Conservation (phyloP, 2,888 invertebrate species). For the Macrosoma leucophasiata region DNA sequence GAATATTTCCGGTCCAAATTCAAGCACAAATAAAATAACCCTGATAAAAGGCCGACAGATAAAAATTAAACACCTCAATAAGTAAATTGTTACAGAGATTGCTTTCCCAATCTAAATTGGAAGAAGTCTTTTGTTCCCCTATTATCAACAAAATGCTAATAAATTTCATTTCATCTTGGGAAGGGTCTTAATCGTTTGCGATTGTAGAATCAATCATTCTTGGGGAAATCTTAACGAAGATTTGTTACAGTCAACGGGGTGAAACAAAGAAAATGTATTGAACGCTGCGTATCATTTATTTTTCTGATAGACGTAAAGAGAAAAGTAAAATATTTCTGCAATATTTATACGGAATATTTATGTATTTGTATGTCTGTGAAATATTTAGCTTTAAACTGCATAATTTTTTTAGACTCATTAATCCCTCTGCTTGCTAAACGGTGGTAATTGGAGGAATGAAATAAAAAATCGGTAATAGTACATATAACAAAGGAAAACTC, state of each 20-base stretch:
- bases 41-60: conserved; percentile 28
- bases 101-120: conserved; percentile 36
- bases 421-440: too few relatives aligned
- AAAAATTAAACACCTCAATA: conserved; percentile 41
- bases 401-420: too few relatives aligned
- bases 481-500: too few relatives aligned
- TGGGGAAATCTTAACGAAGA: conserved; percentile 46
- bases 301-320: conserved; percentile 34
- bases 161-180: conserved; percentile 49
- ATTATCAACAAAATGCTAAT: conserved; percentile 52
- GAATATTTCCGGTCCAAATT: conserved; percentile 15
- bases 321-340: conserved; percentile 17
- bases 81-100: conserved; percentile 49
- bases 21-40: conserved; percentile 25
- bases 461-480: too few relatives aligned
- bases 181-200: conserved; percentile 44
- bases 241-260: conserved; percentile 52
- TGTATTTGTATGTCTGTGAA: too few relatives aligned
- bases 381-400: too few relatives aligned
- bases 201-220: conserved; percentile 51
- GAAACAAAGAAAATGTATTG: conserved; percentile 37
- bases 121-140: conserved; percentile 41
- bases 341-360: too few relatives aligned
- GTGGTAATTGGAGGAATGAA: too few relatives aligned
- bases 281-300: conserved; percentile 36